Base-by-base conservation (phyloP, 2,888 invertebrate genomes). In the Metacarcinus magister region DNA sequence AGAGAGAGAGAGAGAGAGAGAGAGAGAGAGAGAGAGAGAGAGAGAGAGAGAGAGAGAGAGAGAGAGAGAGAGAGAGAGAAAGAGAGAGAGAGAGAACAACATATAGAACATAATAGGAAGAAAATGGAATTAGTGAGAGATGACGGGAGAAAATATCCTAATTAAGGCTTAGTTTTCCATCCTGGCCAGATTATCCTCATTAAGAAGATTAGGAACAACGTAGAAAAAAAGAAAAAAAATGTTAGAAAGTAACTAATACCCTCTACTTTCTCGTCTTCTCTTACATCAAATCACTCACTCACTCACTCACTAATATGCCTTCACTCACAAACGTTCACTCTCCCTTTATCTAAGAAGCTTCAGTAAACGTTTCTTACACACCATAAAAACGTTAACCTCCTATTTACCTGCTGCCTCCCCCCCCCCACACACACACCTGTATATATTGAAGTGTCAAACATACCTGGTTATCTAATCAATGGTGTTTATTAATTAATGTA, bases 1-100 rank as follows among this genome's bases (percentile, higher is more conserved):
- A 48, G 48, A 48, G 48, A 48, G 48, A 48, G 82, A 82, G 82
- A 82, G 82, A n/a, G 82, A 82, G 82, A 82, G 82, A 82, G 32
- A 82, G 82, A 82, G 32, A 82, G 82, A 82, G 32, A 82, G n/a
- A 82, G 82, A 82, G 82, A 82, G 82, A 82, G 82, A 82, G 82
- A 82, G 82, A 82, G 82, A 82, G 82, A 82, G 82, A 82, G 82
- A 82, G 82, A 82, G 82, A 82, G 82, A 82, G 82, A 82, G 82
- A 82, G 82, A 82, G 82, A 82, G 82, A 82, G 82, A 82, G 82
- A 82, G 82, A 82, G 82, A 82, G 82, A 82, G 82, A 82, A 19
- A 82, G 82, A 82, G 82, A 82, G 82, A 82, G 82, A 82, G 82
- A 82, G 82, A 82, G 82, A 5, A 48, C 48, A 48, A 8, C 13